These are phyloP conservation scores for Parambassis ranga DNA, from an alignment of 2,797 vertebrate genomes.

Conservation along the genomic window DNA sequence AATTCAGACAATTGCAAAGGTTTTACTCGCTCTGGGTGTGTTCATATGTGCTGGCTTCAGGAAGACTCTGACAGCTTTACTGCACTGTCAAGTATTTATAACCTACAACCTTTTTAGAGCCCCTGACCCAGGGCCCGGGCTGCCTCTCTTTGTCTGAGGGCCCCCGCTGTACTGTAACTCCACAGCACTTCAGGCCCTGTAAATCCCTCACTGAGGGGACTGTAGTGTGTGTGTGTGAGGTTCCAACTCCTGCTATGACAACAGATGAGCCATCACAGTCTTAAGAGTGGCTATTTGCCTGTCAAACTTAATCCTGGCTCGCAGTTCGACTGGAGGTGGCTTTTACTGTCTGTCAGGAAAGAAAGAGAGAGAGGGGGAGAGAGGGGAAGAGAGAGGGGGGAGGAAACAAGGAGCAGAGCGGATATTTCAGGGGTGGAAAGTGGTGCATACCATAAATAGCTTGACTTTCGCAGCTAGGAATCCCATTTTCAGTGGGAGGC, in stretches of 20 bases:
- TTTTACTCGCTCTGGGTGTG: not conserved
- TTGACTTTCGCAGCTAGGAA: slow-evolving; percentile 68
- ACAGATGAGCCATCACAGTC: slow-evolving; percentile 53
- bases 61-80: slow-evolving; percentile 76
- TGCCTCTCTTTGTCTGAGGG: slow-evolving; percentile 41
- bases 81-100: slow-evolving; percentile 75
- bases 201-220: slow-evolving; percentile 59
- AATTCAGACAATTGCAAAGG: not conserved
- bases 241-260: slow-evolving; percentile 56
- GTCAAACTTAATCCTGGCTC: slow-evolving; percentile 69
- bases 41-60: slow-evolving; percentile 55
- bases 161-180: slow-evolving; percentile 49
- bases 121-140: slow-evolving; percentile 47
- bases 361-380: too few species aligned
- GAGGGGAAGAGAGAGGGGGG: not conserved
- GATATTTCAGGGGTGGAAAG: slow-evolving; percentile 67
- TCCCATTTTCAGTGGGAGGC: slow-evolving; percentile 73
- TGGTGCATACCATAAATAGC: slow-evolving; percentile 74
- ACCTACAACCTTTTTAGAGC: slow-evolving; percentile 72
- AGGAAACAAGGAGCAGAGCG: slow-evolving; percentile 19
- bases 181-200: slow-evolving; percentile 40
- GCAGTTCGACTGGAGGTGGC: slow-evolving; percentile 53
- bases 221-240: slow-evolving; percentile 1
- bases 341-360: slow-evolving; percentile 65
- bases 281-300: slow-evolving; percentile 67